Conservation (phyloP, 2,797 vertebrate genomes). For the Phoeniculus purpureus region DNA sequence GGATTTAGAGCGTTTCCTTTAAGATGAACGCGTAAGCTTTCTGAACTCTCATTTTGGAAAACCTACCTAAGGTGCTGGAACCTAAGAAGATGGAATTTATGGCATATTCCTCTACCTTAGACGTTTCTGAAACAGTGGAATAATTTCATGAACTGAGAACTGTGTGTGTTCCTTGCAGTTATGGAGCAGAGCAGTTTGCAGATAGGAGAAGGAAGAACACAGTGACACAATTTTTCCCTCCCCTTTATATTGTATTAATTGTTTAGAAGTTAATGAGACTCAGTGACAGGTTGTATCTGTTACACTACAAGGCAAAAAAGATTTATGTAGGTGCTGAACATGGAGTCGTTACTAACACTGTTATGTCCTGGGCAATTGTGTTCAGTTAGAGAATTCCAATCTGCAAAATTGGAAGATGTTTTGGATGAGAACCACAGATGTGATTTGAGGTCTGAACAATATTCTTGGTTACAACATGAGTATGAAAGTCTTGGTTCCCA, state of each 20-base stretch:
- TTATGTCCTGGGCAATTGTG: background rate
- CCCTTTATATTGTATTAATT: background rate
- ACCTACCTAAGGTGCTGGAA: background rate
- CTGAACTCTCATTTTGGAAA: background rate
- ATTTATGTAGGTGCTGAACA: background rate
- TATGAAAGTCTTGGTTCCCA: background rate
- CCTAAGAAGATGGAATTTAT: background rate
- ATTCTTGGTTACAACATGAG: background rate
- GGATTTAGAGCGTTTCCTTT: background rate
- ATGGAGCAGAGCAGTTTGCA: background rate
- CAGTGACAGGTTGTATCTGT: accelerated
- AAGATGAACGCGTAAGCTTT: background rate
- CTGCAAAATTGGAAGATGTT: background rate
- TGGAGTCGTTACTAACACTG: background rate
- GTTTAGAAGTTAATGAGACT: background rate
- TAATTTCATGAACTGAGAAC: background rate
- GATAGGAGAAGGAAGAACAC: background rate
- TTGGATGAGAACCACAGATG: background rate
- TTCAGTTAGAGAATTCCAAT: background rate
- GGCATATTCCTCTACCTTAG: background rate
- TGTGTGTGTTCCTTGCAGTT: background rate
- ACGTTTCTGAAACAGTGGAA: background rate
- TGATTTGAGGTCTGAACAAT: background rate
- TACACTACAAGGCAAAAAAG: background rate
- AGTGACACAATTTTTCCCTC: background rate